phyloP scores from a whole-genome alignment of 2,113 vertebrate species.

The Amphiprion ocellaris region DNA sequence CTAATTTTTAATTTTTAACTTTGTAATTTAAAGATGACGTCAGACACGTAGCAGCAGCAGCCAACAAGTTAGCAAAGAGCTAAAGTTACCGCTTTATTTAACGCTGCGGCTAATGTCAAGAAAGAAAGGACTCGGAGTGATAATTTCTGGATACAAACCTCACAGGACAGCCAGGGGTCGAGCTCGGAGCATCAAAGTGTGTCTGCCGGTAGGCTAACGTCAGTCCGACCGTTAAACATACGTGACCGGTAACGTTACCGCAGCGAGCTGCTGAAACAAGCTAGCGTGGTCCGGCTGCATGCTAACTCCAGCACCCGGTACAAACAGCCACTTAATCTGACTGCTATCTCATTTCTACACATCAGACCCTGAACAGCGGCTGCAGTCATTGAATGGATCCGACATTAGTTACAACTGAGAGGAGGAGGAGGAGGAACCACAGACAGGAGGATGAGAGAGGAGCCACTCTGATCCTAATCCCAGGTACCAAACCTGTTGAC shows the following conservation, averaged over 20 bases:
- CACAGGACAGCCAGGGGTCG: not conserved
- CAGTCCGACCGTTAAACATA: not conserved
- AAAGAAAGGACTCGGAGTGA: too few relatives aligned
- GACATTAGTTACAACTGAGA: not conserved
- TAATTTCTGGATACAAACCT: slow-evolving; percentile 21
- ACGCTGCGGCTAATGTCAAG: not conserved
- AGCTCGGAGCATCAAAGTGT: not conserved
- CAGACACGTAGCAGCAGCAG: too few relatives aligned
- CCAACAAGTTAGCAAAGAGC: too few relatives aligned
- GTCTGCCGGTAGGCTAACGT: not conserved
- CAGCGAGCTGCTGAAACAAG: slow-evolving; percentile 3
- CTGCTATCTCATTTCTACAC: slow-evolving; percentile 8
- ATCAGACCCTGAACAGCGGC: too few relatives aligned
- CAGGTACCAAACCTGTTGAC: not conserved
- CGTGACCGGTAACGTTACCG: not conserved
- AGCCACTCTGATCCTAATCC: slow-evolving; percentile 32
- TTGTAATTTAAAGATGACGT: too few relatives aligned
- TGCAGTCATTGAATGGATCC: not conserved
- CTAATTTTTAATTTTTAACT: too few relatives aligned
- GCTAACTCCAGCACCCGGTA: not conserved
- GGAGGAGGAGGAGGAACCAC: slow-evolving; percentile 1
- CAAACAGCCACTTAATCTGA: not conserved
- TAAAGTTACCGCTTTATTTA: not conserved
- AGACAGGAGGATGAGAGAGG: not conserved
- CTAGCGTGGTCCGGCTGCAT: slow-evolving; percentile 22